Conservation (phyloP, 2,113 vertebrate species). For the Hippocampus abdominalis region DNA sequence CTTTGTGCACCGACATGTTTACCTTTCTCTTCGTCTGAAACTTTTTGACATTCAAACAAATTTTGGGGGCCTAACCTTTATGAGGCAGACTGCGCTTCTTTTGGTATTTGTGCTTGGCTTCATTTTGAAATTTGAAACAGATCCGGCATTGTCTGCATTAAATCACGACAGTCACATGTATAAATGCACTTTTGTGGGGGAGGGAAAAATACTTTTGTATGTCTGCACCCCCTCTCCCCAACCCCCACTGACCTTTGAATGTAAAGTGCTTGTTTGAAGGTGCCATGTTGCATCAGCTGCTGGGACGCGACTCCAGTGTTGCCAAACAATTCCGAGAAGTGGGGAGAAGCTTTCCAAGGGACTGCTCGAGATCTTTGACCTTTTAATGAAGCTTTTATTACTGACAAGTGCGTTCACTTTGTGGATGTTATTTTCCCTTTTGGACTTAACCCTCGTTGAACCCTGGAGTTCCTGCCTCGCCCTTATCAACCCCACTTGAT, state of each 20-base stretch:
- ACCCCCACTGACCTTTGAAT: constrained; percentile 68
- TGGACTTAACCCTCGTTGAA: constrained; percentile 51
- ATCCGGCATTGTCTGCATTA: constrained; percentile 14
- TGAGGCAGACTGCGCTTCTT: constrained; percentile 25
- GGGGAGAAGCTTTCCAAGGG: constrained; percentile 46
- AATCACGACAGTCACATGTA: not conserved
- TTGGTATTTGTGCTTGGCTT: constrained; percentile 50
- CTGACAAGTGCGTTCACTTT: constrained; percentile 53
- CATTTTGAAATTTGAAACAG: constrained; percentile 18
- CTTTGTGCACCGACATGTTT: constrained; percentile 1
- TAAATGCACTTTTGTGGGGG: constrained; percentile 9
- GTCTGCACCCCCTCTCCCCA: constrained; percentile 32
- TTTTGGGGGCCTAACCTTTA: constrained; percentile 52
- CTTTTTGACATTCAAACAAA: constrained; percentile 61
- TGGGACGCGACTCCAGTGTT: constrained; percentile 45
- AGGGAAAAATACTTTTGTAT: not conserved
- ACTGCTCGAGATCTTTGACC: constrained; percentile 59
- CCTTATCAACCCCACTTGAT: not conserved
- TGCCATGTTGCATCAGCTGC: constrained; percentile 66
- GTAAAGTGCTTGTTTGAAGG: constrained; percentile 71
- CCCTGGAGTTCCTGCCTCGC: not conserved
- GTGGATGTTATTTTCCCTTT: constrained; percentile 31
- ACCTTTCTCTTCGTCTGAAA: constrained; percentile 37
- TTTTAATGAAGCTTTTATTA: constrained; percentile 64
- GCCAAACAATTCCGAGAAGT: constrained; percentile 57